These are phyloP conservation scores for Pelochelys cantorii DNA, from an alignment of 2,797 vertebrate genomes.

Conservation along the genomic window DNA sequence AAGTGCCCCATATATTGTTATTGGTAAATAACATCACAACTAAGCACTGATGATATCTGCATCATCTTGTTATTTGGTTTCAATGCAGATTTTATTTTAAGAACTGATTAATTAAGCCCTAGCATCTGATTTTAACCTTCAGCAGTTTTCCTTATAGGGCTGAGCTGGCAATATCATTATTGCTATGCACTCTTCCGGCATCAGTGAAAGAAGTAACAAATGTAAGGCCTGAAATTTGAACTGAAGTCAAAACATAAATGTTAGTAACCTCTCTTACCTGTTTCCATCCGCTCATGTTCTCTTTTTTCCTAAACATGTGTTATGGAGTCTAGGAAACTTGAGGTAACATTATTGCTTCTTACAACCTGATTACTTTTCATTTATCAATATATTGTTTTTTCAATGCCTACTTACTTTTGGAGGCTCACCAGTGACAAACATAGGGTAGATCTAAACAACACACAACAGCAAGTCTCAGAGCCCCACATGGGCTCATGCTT, in stretches of 20 bases:
- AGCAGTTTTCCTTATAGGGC: conserved; percentile 8
- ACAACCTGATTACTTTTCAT: neutral
- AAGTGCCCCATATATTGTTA: rapidly evolving
- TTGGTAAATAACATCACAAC: neutral
- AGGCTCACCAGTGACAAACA: neutral
- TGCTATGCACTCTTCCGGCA: neutral
- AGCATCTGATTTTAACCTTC: conserved; percentile 30
- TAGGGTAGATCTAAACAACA: neutral
- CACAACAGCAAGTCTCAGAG: neutral
- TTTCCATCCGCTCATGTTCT: neutral
- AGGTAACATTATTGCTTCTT: neutral
- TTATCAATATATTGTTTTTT: neutral
- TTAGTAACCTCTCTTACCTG: neutral
- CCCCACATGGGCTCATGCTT: neutral
- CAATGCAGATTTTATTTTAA: neutral
- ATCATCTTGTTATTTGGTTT: neutral
- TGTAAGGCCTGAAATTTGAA: neutral
- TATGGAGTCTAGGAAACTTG: neutral
- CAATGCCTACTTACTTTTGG: neutral
- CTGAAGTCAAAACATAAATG: neutral
- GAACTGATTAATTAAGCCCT: conserved; percentile 49
- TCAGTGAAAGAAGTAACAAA: neutral
- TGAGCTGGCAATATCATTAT: neutral
- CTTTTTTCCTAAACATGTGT: neutral
- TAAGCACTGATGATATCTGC: neutral